Conservation (phyloP, 2,888 invertebrate genomes). For the Pherbina coryleti region DNA sequence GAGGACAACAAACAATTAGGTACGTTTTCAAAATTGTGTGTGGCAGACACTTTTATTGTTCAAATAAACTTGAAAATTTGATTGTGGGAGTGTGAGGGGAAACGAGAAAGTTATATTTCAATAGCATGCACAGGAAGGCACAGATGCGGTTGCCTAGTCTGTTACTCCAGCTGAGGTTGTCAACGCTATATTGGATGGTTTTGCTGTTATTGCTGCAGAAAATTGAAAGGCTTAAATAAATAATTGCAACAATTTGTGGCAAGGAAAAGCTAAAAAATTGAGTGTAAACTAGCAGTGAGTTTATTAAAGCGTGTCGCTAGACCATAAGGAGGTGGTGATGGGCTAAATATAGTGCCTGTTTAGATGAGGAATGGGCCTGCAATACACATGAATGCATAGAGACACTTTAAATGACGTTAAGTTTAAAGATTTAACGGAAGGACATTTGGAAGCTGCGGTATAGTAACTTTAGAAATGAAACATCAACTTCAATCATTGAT, state of each 20-base stretch:
- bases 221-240: conserved; percentile 21
- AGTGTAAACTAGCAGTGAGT: conserved; percentile 18
- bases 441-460: too few species aligned
- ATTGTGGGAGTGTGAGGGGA: background rate
- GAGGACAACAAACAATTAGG: conserved; percentile 23
- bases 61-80: conserved; percentile 51
- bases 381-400: too few species aligned
- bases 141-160: conserved; percentile 16
- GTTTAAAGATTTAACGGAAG: too few species aligned
- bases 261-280: conserved; percentile 1
- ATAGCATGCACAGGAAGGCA: background rate
- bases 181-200: background rate
- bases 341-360: too few species aligned
- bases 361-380: too few species aligned
- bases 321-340: background rate
- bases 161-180: conserved; percentile 1
- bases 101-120: background rate
- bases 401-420: too few species aligned
- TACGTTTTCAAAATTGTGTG: conserved; percentile 35
- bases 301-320: background rate
- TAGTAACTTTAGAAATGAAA: too few species aligned
- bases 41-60: conserved; percentile 53
- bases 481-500: too few species aligned
- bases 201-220: background rate
- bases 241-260: conserved; percentile 31